Base-by-base conservation (phyloP, 2,888 invertebrate genomes). In the Drosophila infuscata region DNA sequence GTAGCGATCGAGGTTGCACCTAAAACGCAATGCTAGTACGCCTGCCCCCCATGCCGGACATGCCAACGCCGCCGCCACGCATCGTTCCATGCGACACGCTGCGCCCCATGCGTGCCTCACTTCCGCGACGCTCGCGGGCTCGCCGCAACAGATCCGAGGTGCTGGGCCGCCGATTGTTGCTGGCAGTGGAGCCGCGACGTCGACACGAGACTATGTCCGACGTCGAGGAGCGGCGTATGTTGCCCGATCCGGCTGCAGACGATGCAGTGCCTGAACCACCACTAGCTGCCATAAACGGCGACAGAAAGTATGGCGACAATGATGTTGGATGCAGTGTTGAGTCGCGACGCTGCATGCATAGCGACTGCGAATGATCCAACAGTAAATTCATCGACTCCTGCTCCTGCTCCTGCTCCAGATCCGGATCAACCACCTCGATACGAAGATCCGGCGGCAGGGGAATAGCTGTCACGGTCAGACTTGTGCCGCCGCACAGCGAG, bases 1-100 rank as follows among this genome's bases (percentile, higher is more conserved):
- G 49, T 17, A 53, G 46, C 56, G 30, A 33, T 48, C 30, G 36
- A 32, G 17, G 20, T 32, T 51, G 29, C 20, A 48, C 48, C 76
- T 90, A 93, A 76, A 92, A 93, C 46, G 93, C 93, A 91, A 93
- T 93, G 80, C 93, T 93, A 20, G 92, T 93, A 25, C 93, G 92
- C 53, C 93, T 88, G 15, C 91, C 92, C 33, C 90, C 91, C 65
- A 89, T 77, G 68, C 88, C 83, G 30, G 88, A 81, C 25, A 25
- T 25, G 6, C 84, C 66, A 3, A 82, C 83, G 30, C 88, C 88
- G 32, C 90, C 89, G 29, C 77, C 79, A 32, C 90, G 84, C 76
- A 79, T 79, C 6, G 90, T 91, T 41, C 92, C 90, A 53, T 93
- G 93, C 59, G 93, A 93, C 25, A 92, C 87, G 79, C 93, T 93